These are phyloP conservation scores for Ormyrus nitidulus DNA, from an alignment of 2,888 invertebrate species.

Conservation along the genomic window DNA sequence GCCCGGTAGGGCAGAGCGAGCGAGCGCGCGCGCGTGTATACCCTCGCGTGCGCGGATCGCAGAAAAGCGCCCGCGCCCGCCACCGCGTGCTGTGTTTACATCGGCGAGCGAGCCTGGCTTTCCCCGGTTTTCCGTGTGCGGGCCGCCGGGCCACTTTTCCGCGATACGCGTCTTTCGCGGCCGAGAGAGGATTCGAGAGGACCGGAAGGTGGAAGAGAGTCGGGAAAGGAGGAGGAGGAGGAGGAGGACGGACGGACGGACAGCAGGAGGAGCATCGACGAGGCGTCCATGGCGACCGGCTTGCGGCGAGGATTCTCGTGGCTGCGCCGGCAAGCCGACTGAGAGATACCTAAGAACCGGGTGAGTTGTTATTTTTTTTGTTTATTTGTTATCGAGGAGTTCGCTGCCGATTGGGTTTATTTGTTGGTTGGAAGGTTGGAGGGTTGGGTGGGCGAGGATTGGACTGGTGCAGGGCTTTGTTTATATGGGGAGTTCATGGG, in stretches of 20 bases:
- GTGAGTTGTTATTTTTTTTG: slow-evolving; percentile 22
- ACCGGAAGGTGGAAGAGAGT: neutral
- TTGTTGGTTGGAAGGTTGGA: no score
- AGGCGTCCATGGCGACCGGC: slow-evolving; percentile 51
- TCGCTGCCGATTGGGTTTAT: no score
- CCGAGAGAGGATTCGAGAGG: neutral
- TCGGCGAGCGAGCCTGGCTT: no score
- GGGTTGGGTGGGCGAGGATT: no score
- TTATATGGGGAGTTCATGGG: no score
- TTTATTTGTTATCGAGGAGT: no score
- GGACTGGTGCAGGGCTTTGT: no score
- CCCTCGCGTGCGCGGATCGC: neutral
- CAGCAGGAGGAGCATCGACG: neutral
- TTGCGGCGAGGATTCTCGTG: slow-evolving; percentile 21
- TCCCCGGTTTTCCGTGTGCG: no score
- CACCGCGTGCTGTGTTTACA: neutral
- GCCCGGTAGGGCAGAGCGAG: neutral
- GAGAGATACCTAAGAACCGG: slow-evolving; percentile 1
- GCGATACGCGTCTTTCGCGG: no score
- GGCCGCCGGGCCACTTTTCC: no score
- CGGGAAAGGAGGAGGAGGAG: neutral
- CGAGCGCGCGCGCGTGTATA: neutral
- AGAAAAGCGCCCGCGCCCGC: neutral
- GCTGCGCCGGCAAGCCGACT: slow-evolving; percentile 31
- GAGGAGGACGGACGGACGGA: neutral